These are phyloP conservation scores for Neopelma chrysocephalum DNA, from an alignment of 2,797 vertebrate genomes.

Conservation along the genomic window DNA sequence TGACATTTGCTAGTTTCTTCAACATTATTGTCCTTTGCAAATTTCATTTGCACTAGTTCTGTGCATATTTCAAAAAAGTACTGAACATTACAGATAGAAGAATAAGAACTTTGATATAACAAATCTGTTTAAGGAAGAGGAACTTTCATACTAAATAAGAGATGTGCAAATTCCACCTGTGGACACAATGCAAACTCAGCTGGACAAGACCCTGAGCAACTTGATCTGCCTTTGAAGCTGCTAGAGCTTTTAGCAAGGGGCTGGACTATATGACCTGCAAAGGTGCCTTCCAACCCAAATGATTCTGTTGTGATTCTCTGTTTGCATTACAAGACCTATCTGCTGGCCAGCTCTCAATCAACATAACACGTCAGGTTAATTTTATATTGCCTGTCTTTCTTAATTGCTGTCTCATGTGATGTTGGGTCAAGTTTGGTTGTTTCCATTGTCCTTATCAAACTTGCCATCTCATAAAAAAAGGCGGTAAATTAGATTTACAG, in stretches of 20 bases:
- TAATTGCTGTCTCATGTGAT: neutral
- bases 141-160: neutral
- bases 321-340: neutral
- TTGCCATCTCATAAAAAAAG: neutral
- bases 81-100: neutral
- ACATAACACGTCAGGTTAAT: neutral
- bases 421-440: neutral
- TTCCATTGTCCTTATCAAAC: neutral
- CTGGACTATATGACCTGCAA: neutral
- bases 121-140: neutral
- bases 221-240: neutral
- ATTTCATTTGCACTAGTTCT: neutral
- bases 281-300: neutral
- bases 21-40: neutral
- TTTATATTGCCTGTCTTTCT: neutral
- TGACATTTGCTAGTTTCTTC: neutral
- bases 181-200: neutral
- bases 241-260: neutral
- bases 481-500: neutral
- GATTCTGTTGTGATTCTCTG: neutral
- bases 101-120: neutral
- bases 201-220: neutral
- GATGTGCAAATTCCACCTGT: neutral
- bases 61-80: neutral
- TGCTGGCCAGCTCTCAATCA: neutral